Percentiles rank a stretch among this genome's conserved stretches.
Evolutionary conservation across 2,797 vertebrate genomes (phyloP).

Genomic region (Lutjanus argentimaculatus): DNA sequence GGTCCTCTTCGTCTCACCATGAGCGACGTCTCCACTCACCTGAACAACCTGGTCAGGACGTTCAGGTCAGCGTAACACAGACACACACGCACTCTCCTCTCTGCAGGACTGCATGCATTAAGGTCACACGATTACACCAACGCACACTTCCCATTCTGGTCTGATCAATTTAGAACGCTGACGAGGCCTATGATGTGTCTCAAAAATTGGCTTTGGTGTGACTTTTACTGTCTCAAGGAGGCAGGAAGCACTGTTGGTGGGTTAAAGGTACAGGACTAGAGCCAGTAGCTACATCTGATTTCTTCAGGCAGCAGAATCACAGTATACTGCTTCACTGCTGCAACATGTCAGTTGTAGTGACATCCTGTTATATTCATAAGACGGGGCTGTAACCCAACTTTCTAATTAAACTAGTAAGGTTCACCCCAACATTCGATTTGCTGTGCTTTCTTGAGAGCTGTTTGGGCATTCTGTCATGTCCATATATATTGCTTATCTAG

Average conservation of each 20-base stretch:
- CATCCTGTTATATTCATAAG: background rate
- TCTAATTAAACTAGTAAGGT: background rate
- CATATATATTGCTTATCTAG: background rate
- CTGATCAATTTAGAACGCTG: too few relatives aligned
- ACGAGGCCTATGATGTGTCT: background rate
- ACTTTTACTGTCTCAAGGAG: background rate
- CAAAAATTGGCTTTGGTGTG: background rate
- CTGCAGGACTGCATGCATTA: background rate
- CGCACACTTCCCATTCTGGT: background rate
- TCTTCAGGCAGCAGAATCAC: background rate
- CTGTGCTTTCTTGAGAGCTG: background rate
- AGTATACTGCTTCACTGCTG: background rate
- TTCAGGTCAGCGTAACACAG: conserved; percentile 81
- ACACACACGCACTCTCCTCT: background rate
- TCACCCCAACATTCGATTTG: background rate
- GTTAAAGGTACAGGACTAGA: background rate
- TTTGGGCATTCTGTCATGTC: background rate
- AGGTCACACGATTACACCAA: background rate
- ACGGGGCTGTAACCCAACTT: background rate
- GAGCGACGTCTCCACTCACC: conserved; percentile 78
- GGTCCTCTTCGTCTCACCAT: conserved; percentile 81
- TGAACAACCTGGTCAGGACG: conserved; percentile 85
- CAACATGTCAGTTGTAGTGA: background rate
- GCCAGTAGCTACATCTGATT: background rate
- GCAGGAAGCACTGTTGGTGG: background rate